phyloP scores from a whole-genome alignment of 1,140 invertebrate genomes.

The Acromyrmex heyeri region DNA sequence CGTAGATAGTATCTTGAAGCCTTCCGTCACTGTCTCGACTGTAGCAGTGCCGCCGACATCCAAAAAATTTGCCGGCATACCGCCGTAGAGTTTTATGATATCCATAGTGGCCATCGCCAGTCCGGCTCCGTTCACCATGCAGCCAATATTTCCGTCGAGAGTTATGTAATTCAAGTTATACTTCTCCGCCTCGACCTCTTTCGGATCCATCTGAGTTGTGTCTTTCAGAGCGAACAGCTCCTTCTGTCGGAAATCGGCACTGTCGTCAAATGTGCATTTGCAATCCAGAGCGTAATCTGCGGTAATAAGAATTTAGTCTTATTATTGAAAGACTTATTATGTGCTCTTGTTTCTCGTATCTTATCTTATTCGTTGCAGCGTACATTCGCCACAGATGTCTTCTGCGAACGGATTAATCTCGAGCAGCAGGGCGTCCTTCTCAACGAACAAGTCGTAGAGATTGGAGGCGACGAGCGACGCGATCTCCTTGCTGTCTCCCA shows the following conservation, averaged over 20 bases:
- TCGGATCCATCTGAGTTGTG: slow-evolving; percentile 89
- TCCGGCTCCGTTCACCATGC: slow-evolving; percentile 98
- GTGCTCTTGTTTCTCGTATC: neutral
- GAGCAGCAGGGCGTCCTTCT: slow-evolving; percentile 96
- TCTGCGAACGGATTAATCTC: slow-evolving; percentile 99
- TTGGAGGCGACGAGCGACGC: slow-evolving; percentile 93
- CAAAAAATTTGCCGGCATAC: slow-evolving; percentile 97
- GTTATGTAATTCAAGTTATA: slow-evolving; percentile 97
- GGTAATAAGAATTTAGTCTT: slow-evolving; percentile 3
- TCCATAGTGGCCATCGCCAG: slow-evolving; percentile 99
- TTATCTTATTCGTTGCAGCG: slow-evolving; percentile 77
- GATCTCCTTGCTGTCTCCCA: slow-evolving; percentile 89
- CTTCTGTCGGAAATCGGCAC: slow-evolving; percentile 97
- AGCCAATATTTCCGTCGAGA: slow-evolving; percentile 95
- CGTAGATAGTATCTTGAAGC: slow-evolving; percentile 96
- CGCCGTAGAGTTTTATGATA: slow-evolving; percentile 97
- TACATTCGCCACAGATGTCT: slow-evolving; percentile 94
- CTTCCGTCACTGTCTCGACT: slow-evolving; percentile 96
- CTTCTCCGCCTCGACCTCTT: slow-evolving; percentile 91
- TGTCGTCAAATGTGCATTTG: slow-evolving; percentile 98
- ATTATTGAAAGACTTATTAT: neutral
- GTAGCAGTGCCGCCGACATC: slow-evolving; percentile 98
- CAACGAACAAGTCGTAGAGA: slow-evolving; percentile 95
- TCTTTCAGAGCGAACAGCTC: slow-evolving; percentile 96
- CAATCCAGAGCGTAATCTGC: slow-evolving; percentile 97